Evolutionary conservation across 2,888 invertebrate species (phyloP).

Genomic region (Smittia aterrima): DNA sequence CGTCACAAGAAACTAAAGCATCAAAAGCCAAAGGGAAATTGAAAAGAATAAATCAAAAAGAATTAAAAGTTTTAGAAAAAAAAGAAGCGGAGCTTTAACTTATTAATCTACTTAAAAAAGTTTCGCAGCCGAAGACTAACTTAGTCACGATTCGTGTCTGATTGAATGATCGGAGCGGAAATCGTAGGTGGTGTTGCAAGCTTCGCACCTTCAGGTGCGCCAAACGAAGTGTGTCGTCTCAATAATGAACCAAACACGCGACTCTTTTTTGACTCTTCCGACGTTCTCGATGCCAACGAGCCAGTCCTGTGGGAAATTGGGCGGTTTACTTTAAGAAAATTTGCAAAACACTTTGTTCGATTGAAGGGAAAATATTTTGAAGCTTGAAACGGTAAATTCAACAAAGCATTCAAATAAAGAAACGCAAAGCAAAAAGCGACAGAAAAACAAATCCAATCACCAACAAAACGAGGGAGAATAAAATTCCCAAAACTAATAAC

Average conservation of each 20-base stretch:
- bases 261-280: conserved; percentile 48
- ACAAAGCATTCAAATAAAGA: not conserved
- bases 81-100: no score
- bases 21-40: no score
- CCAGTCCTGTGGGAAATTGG: conserved; percentile 45
- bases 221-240: conserved; percentile 48
- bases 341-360: not conserved
- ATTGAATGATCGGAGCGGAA: conserved; percentile 40
- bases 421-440: not conserved
- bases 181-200: conserved; percentile 34
- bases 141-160: conserved; percentile 34
- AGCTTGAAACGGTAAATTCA: not conserved
- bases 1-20: no score
- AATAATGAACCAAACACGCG: conserved; percentile 48
- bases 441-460: not conserved
- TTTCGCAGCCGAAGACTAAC: not conserved
- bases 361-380: not conserved
- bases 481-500: no score
- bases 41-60: no score
- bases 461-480: not conserved
- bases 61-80: no score
- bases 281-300: conserved; percentile 48
- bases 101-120: no score
- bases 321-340: not conserved
- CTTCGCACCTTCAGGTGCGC: conserved; percentile 45